Conservation (phyloP, 2,113 vertebrate species). For the Prinia subflava region DNA sequence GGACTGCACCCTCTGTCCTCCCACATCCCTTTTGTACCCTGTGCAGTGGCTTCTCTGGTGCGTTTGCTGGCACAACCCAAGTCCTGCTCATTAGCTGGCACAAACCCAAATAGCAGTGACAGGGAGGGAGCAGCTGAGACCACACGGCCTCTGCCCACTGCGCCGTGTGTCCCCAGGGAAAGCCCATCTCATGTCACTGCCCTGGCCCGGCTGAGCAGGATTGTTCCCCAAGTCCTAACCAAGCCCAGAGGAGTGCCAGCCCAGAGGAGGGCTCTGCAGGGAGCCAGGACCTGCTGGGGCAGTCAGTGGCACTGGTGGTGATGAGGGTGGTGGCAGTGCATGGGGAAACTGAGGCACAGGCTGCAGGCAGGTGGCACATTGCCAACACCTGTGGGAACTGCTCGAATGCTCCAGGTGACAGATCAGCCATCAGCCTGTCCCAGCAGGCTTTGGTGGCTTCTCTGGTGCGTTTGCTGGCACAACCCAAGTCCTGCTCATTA, state of each 20-base stretch:
- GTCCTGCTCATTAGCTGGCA: no score
- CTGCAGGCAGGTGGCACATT: not conserved
- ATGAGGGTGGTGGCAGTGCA: rapidly evolving
- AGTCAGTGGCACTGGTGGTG: not conserved
- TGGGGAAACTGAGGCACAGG: not conserved
- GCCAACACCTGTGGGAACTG: not conserved
- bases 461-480: not conserved
- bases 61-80: no score
- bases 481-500: rapidly evolving
- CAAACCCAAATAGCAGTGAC: not conserved
- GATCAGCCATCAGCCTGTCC: not conserved
- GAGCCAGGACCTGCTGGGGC: not conserved
- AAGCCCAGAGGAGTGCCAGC: not conserved
- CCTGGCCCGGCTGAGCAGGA: not conserved
- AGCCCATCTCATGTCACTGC: not conserved
- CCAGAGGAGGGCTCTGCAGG: not conserved
- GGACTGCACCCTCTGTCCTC: not conserved
- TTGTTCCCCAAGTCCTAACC: rapidly evolving
- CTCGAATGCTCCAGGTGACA: not conserved
- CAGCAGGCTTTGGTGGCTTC: not conserved
- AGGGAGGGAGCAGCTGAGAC: not conserved
- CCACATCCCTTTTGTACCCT: not conserved
- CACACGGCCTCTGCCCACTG: not conserved
- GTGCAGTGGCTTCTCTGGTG: no score
- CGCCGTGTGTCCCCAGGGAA: not conserved